A percentile compares a stretch with the other conserved stretches of the same genome.
Evolutionary conservation across 2,113 vertebrate species (phyloP).

Genomic region (Paraplagusia blochii): DNA sequence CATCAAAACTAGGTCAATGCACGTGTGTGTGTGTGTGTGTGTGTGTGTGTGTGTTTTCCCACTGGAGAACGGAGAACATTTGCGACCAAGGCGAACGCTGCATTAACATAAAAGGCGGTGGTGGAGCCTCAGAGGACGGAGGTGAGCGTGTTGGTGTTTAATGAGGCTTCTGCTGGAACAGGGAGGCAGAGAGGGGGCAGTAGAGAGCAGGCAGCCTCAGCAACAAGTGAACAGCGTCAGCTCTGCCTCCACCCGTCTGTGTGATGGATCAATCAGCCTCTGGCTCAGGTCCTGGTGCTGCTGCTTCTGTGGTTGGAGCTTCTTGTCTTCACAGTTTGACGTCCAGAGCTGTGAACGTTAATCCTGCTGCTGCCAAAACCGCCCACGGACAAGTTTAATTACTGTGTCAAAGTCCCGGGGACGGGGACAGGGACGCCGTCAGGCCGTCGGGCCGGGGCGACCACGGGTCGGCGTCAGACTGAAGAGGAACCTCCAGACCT

Average conservation of each 20-base stretch:
- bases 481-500: no score
- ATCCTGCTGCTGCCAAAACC: conserved; percentile 34
- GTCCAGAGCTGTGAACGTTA: conserved; percentile 34
- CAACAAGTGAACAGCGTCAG: conserved; percentile 52
- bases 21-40: no score
- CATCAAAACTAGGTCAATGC: conserved; percentile 39
- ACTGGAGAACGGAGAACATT: conserved; percentile 28
- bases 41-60: conserved; percentile 45
- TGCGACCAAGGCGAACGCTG: conserved; percentile 5
- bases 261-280: conserved; percentile 62
- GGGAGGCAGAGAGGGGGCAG: conserved; percentile 16
- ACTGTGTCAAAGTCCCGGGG: conserved; percentile 3
- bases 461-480: not conserved
- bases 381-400: conserved; percentile 58
- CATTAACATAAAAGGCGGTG: conserved; percentile 55
- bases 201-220: conserved; percentile 1
- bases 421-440: not conserved
- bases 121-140: conserved; percentile 18
- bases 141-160: conserved; percentile 27
- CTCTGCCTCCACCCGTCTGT: conserved; percentile 43
- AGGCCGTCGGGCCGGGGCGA: no score
- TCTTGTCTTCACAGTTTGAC: conserved; percentile 60
- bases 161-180: conserved; percentile 35
- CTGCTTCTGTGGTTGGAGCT: conserved; percentile 47
- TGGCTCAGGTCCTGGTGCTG: conserved; percentile 51